phyloP scores from a whole-genome alignment of 2,113 vertebrate species.

The Lota lota region DNA sequence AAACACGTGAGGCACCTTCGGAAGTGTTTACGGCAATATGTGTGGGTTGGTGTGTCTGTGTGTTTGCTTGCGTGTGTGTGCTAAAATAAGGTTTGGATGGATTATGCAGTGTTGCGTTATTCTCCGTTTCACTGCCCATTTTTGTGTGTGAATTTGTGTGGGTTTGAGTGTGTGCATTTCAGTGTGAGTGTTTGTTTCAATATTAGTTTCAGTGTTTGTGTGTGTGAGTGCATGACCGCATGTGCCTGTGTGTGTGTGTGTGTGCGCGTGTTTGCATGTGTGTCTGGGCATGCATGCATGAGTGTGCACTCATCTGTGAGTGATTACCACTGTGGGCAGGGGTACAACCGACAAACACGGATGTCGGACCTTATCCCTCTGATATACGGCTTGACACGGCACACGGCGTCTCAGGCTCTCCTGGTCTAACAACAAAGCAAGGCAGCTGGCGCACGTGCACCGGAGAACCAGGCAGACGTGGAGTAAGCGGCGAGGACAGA shows the following conservation, averaged over 20 bases:
- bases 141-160: too few species aligned
- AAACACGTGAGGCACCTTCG: background rate
- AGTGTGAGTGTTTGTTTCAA: slow-evolving; percentile 27
- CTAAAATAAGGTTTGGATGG: too few species aligned
- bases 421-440: background rate
- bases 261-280: slow-evolving; percentile 3
- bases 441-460: too few species aligned
- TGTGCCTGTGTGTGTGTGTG: background rate
- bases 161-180: background rate
- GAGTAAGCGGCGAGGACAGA: background rate
- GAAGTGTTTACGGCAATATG: too few species aligned
- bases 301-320: slow-evolving; percentile 23
- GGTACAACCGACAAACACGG: slow-evolving; percentile 31
- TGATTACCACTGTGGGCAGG: slow-evolving; percentile 30
- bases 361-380: slow-evolving; percentile 42
- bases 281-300: slow-evolving; percentile 6
- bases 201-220: background rate
- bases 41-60: too few species aligned
- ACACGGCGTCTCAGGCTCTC: too few species aligned
- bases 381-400: slow-evolving; percentile 53
- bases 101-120: too few species aligned
- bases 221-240: background rate
- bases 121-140: too few species aligned
- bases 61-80: too few species aligned
- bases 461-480: background rate